A percentile compares a stretch with the other conserved stretches of the same genome.
These are phyloP conservation scores for Bembecia ichneumoniformis DNA, from an alignment of 2,888 invertebrate genomes.

Conservation along the genomic window DNA sequence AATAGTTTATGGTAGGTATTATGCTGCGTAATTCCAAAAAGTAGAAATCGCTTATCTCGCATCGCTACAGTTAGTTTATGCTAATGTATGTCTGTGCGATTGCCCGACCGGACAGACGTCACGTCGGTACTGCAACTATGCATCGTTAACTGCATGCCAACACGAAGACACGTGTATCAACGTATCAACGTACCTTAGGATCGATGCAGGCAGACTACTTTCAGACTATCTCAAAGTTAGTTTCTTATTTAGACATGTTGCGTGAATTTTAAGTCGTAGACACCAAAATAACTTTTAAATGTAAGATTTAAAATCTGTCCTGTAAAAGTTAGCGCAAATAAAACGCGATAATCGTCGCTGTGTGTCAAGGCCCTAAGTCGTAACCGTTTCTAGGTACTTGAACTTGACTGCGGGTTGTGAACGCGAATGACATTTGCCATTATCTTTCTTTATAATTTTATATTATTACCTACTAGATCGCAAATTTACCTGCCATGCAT, in stretches of 20 bases:
- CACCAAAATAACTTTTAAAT: too few relatives aligned
- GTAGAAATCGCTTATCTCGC: slow-evolving; percentile 30
- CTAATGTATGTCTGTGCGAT: slow-evolving; percentile 27
- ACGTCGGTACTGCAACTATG: slow-evolving; percentile 27
- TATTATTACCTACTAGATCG: too few relatives aligned
- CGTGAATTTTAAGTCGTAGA: too few relatives aligned
- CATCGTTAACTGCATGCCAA: slow-evolving; percentile 34
- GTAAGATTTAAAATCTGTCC: too few relatives aligned
- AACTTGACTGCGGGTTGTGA: slow-evolving; percentile 43
- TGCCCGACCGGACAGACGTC: slow-evolving; percentile 34
- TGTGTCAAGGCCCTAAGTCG: background rate
- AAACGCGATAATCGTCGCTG: too few relatives aligned
- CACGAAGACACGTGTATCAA: slow-evolving; percentile 29
- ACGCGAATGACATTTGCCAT: slow-evolving; percentile 10
- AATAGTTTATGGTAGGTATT: background rate
- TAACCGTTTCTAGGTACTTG: slow-evolving; percentile 42
- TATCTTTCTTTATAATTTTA: too few relatives aligned
- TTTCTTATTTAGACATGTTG: too few relatives aligned
- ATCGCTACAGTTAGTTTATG: slow-evolving; percentile 34
- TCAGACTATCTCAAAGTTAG: too few relatives aligned
- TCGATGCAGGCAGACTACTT: too few relatives aligned
- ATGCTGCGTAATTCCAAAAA: slow-evolving; percentile 1
- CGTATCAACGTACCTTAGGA: too few relatives aligned
- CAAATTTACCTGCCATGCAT: too few relatives aligned
- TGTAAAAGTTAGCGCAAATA: too few relatives aligned